Base-by-base conservation (phyloP, 2,797 vertebrate genomes). In the Sorex maritimensis region DNA sequence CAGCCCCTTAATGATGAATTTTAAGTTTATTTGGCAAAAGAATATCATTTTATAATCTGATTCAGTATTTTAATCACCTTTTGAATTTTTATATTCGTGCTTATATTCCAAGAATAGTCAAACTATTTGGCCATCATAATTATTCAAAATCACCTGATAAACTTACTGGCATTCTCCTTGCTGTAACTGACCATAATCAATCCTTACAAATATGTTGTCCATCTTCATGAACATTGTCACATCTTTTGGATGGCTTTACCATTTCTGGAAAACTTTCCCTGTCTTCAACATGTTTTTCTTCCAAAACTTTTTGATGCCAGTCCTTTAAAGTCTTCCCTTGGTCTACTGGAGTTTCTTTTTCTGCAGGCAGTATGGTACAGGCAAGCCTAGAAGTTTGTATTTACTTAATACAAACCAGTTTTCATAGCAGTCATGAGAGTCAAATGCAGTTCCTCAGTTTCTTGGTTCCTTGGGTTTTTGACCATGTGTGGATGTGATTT, bases 31-130 rank as follows among this genome's bases (percentile, higher is more conserved):
- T 14, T 5, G 12, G 26, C 14, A 88, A 15, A 55, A 58, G 80
- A 88, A 81, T 14, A 72, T 83, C 38, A 86, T 75, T 84, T 93
- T 12, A 72, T 46, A 44, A 94, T 82, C 8, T 83, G 73, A 71
- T 93, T 67, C 92, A 69, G 44, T 34, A 69, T 63, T 24, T 80
- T 52, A 55, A 71, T 73, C 73, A 24, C 7, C 49, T 88, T 78
- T 69, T 84, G 2, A 46, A 85, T 58, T 74, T 12, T 90, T 38
- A 30, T 14, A 72, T 23, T 58, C 30, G 8, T 81, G 46, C 71
- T 61, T 77, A 67, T 78, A 95, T 95, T 79, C 6, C 10, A 72
- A 88, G 28, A 8, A 92, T n/a, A 86, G 15, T 1, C n/a, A 13
- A 19, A 34, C 17, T 13, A 19, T 80, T 74, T 81, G 28, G 41